Evolutionary conservation across 2,113 vertebrate species (phyloP), one percentile per base, ranked within the genome.

Genomic region (Lagopus leucura): DNA sequence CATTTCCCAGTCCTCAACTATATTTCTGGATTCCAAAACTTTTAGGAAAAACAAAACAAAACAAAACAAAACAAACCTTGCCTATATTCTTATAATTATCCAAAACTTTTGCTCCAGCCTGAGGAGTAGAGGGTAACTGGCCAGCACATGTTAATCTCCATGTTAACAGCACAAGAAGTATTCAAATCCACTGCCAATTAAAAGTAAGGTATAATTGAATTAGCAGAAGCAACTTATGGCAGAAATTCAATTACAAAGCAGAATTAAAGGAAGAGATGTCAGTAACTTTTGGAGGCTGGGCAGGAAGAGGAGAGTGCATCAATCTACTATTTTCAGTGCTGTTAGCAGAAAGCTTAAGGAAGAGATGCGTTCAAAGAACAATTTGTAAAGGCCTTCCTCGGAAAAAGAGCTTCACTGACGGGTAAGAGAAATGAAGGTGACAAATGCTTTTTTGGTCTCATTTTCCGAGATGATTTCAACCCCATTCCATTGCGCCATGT

Each of bases 261-360:
- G 88, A 92, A 94, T 87, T 95, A 95, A 94, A 96, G 88, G 90
- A 95, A 94, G 82, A 90, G 69, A 89, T 83, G 47, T 63, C 93
- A 80, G 84, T 92, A 94, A 92, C 61, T 92, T 95, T 69, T 50
- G 90, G 69, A 94, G 86, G 61, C 70, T 72, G 73, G 65, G 57
- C 88, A 88, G 88, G 61, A 91, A 94, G 80, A 91, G 65, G 42
- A 0, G 0, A 88, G 40, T 64, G 55, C 61, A 84, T 77, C 65
- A 21, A 42, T 64, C 64, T 89, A 64, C 28, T 77, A 52, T 88
- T 92, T 82, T 83, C 81, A 85, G 76, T 73, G 38, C 52, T 75
- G n/a, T n/a, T 45, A 83, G 78, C 28, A 80, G 79, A 93, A 77
- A 75, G 22, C 38, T 74, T 88, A 67, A 90, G 67, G 70, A 74